These are phyloP conservation scores for Trachymyrmex cornetzi DNA, from an alignment of 1,140 invertebrate genomes.

Conservation along the genomic window DNA sequence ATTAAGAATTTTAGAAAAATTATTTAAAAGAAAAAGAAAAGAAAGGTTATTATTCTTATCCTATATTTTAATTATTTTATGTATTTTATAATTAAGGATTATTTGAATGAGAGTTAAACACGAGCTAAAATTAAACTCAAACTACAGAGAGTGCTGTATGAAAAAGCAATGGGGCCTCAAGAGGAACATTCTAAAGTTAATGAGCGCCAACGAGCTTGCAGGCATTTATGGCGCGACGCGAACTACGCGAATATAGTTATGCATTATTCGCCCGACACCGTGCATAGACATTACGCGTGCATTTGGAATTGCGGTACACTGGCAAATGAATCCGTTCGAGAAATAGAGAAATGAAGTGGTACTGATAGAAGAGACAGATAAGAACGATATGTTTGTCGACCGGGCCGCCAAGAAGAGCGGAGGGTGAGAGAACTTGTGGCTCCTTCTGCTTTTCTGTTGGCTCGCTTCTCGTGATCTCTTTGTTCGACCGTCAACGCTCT, in stretches of 20 bases:
- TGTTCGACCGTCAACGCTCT: conserved; percentile 65
- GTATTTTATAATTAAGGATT: neutral
- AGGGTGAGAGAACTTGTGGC: neutral
- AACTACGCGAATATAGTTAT: conserved; percentile 25
- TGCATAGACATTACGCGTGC: neutral
- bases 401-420: neutral
- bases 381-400: neutral
- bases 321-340: neutral
- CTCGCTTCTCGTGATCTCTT: conserved; percentile 68
- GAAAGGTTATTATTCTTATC: neutral
- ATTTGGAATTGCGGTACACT: neutral
- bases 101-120: too few relatives aligned
- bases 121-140: neutral
- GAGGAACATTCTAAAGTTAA: conserved; percentile 28
- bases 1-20: neutral
- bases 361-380: neutral
- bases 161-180: neutral
- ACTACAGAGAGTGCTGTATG: neutral
- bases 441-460: neutral
- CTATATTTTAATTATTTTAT: conserved; percentile 7
- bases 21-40: neutral
- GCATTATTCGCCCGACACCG: neutral
- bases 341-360: neutral
- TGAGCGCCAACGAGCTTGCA: neutral
- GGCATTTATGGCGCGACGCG: conserved; percentile 3